A percentile compares a stretch with the other conserved stretches of the same genome.
These are phyloP conservation scores for Neuroterus valhalla DNA, from an alignment of 1,140 invertebrate genomes.

Conservation along the genomic window DNA sequence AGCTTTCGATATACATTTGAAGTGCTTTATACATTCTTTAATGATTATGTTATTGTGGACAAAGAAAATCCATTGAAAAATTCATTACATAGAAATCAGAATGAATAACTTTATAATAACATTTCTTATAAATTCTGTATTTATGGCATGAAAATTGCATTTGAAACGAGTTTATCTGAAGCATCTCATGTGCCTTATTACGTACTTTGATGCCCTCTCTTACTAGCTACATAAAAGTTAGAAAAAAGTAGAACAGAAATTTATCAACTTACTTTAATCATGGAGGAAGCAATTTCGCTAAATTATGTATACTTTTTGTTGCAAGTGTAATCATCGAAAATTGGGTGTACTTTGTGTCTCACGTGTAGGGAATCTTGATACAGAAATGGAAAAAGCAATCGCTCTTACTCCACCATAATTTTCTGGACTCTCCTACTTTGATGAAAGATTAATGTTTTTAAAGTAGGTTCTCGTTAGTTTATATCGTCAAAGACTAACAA, in stretches of 20 bases:
- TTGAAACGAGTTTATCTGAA: not conserved
- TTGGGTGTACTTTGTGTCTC: constrained; percentile 20
- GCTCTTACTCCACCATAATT: constrained; percentile 2
- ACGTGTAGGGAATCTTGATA: constrained; percentile 26
- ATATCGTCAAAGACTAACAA: too few relatives aligned
- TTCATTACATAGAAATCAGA: too few relatives aligned
- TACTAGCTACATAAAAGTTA: not conserved
- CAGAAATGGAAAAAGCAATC: not conserved
- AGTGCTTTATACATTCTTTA: not conserved
- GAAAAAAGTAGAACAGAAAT: constrained; percentile 7
- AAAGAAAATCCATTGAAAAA: constrained; percentile 13
- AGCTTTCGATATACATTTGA: too few relatives aligned
- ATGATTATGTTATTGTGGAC: constrained; percentile 13
- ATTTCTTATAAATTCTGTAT: not conserved
- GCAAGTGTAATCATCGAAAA: constrained; percentile 20
- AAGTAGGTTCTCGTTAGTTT: too few relatives aligned
- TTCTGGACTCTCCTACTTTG: not conserved
- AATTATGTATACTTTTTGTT: constrained; percentile 1
- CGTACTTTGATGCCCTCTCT: not conserved
- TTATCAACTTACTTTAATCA: constrained; percentile 25
- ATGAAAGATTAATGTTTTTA: not conserved
- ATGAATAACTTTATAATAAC: too few relatives aligned
- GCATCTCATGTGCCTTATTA: not conserved
- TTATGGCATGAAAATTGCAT: not conserved
- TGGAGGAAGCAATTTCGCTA: constrained; percentile 19